A percentile compares a stretch with the other conserved stretches of the same genome.
phyloP scores from a whole-genome alignment of 2,888 invertebrate species.

The Brachylomia viminalis region DNA sequence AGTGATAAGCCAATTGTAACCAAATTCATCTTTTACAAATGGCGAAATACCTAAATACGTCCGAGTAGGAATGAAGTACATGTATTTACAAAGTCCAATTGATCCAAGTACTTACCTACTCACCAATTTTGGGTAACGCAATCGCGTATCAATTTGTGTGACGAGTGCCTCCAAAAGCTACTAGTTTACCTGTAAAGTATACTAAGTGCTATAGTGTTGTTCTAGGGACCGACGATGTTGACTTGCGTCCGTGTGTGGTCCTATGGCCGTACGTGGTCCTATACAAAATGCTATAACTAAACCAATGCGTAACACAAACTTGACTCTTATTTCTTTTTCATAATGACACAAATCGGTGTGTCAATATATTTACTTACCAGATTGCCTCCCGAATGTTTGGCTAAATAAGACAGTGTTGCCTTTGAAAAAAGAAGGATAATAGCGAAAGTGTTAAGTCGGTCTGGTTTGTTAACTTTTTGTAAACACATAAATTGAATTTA shows the following conservation, averaged over 20 bases:
- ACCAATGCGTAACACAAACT: slow-evolving; percentile 60
- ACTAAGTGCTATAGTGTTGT: slow-evolving; percentile 89
- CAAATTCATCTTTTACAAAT: neutral
- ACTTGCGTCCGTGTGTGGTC: slow-evolving; percentile 89
- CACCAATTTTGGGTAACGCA: slow-evolving; percentile 33
- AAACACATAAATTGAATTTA: slow-evolving; percentile 78
- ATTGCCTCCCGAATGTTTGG: slow-evolving; percentile 71
- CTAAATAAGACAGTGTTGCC: slow-evolving; percentile 84
- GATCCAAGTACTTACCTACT: slow-evolving; percentile 37
- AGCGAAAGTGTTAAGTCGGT: slow-evolving; percentile 87
- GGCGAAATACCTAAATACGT: neutral
- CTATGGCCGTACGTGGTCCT: slow-evolving; percentile 69
- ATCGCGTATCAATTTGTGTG: slow-evolving; percentile 73
- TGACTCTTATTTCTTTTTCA: slow-evolving; percentile 68
- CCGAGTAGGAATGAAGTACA: neutral
- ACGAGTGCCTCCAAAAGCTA: slow-evolving; percentile 82
- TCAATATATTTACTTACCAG: slow-evolving; percentile 45
- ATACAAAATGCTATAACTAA: slow-evolving; percentile 62
- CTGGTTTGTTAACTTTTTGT: slow-evolving; percentile 81
- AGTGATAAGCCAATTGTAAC: neutral
- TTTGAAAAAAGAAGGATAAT: slow-evolving; percentile 83
- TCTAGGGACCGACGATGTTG: slow-evolving; percentile 86
- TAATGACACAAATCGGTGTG: slow-evolving; percentile 66
- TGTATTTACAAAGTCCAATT: neutral
- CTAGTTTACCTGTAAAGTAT: slow-evolving; percentile 89